phyloP scores from a whole-genome alignment of 2,888 invertebrate species.

The Hydrotaea diabolus region DNA sequence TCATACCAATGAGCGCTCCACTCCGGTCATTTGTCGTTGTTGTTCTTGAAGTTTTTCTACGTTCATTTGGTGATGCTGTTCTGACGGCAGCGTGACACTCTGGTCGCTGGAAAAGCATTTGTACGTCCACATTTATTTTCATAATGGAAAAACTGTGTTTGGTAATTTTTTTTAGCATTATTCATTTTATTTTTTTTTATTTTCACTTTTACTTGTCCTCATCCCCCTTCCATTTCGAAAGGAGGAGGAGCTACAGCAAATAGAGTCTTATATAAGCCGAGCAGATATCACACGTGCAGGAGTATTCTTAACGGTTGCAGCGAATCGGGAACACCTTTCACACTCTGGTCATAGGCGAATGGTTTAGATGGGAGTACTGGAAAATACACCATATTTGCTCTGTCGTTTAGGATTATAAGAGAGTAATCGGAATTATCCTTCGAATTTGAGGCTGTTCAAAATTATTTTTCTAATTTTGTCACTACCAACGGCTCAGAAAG shows the following conservation, averaged over 20 bases:
- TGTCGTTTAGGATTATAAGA: too few relatives aligned
- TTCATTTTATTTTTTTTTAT: slow-evolving; percentile 28
- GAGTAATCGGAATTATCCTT: too few relatives aligned
- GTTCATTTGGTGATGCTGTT: slow-evolving; percentile 5
- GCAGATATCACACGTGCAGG: background rate
- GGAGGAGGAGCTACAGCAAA: background rate
- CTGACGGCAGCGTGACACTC: slow-evolving; percentile 5
- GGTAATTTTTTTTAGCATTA: slow-evolving; percentile 75
- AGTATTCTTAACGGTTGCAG: background rate
- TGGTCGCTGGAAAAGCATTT: slow-evolving; percentile 57
- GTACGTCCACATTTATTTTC: slow-evolving; percentile 76
- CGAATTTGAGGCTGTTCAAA: too few relatives aligned
- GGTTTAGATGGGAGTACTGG: too few relatives aligned
- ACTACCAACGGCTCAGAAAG: too few relatives aligned
- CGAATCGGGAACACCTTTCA: background rate
- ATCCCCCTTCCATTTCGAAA: background rate
- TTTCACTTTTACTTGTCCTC: slow-evolving; percentile 39
- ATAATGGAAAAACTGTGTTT: slow-evolving; percentile 79
- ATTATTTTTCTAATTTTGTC: too few relatives aligned
- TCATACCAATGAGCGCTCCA: slow-evolving; percentile 57
- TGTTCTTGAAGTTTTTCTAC: slow-evolving; percentile 62
- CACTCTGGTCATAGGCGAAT: too few relatives aligned
- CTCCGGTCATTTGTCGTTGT: slow-evolving; percentile 57
- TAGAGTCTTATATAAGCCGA: background rate
- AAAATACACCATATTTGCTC: too few relatives aligned